phyloP scores from a whole-genome alignment of 2,888 invertebrate species.

The Cremastobaeus sp. region DNA sequence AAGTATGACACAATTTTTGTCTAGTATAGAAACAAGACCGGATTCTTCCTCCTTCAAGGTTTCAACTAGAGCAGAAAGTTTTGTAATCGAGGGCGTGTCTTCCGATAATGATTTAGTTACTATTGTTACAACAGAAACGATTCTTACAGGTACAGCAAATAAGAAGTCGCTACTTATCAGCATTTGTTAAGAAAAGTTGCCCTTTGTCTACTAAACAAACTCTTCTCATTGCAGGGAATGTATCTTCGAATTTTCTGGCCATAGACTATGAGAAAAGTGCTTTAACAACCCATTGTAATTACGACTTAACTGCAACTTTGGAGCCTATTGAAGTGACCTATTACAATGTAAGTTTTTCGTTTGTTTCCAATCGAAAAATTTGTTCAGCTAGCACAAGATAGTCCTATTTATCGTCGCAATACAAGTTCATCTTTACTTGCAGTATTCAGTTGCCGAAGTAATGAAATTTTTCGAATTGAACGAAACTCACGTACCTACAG shows the following conservation, averaged over 20 bases:
- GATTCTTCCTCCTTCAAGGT: slow-evolving; percentile 84
- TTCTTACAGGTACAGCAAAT: slow-evolving; percentile 76
- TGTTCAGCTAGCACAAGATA: too few relatives aligned
- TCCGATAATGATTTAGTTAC: slow-evolving; percentile 86
- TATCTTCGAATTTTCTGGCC: slow-evolving; percentile 85
- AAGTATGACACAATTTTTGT: slow-evolving; percentile 85
- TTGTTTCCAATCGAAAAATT: too few relatives aligned
- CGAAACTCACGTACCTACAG: slow-evolving; percentile 79
- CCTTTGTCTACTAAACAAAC: too few relatives aligned
- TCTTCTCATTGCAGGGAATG: slow-evolving; percentile 78
- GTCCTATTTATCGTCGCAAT: too few relatives aligned
- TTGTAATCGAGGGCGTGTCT: slow-evolving; percentile 87
- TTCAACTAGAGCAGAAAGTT: slow-evolving; percentile 85
- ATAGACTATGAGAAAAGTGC: slow-evolving; percentile 87
- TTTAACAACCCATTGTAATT: slow-evolving; percentile 82
- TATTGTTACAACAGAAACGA: slow-evolving; percentile 83
- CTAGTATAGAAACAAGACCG: slow-evolving; percentile 84
- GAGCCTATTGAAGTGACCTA: slow-evolving; percentile 88
- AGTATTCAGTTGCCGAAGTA: slow-evolving; percentile 86
- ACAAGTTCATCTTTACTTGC: slow-evolving; percentile 73
- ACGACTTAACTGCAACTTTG: slow-evolving; percentile 83
- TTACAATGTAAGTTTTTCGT: slow-evolving; percentile 82
- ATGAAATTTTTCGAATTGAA: slow-evolving; percentile 82
- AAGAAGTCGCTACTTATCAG: too few relatives aligned
- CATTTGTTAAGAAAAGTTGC: too few relatives aligned